phyloP scores from a whole-genome alignment of 2,797 vertebrate genomes.

The Lycodopsis pacificus region DNA sequence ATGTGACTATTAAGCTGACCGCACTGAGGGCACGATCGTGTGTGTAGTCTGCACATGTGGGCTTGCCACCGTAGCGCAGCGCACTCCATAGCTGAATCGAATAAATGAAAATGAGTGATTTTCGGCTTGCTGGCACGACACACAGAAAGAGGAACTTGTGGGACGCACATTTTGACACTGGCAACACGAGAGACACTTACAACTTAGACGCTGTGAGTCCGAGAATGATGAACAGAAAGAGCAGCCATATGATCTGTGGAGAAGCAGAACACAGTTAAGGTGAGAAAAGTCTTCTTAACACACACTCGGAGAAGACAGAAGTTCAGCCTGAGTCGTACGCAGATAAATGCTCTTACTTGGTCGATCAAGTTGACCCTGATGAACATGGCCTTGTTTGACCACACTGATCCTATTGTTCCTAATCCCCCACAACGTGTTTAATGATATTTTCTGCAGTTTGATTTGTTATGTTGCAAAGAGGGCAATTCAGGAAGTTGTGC shows the following conservation, averaged over 20 bases:
- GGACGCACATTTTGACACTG: not conserved
- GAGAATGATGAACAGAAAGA: conserved; percentile 91
- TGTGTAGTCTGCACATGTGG: not conserved
- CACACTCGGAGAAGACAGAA: not conserved
- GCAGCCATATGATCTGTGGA: conserved; percentile 91
- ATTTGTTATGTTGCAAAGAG: not conserved
- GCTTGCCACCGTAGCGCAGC: not conserved
- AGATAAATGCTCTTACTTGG: conserved; percentile 1
- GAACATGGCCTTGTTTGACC: not conserved
- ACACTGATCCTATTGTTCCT: conserved; percentile 12
- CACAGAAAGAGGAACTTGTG: conserved; percentile 3
- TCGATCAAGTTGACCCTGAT: not conserved
- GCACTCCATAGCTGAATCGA: not conserved
- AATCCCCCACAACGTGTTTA: not conserved
- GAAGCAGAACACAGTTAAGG: conserved; percentile 23
- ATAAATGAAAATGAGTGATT: not conserved
- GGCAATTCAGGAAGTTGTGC: conserved; percentile 8
- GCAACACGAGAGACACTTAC: conserved; percentile 84
- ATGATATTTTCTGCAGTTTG: not conserved
- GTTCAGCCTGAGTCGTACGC: not conserved
- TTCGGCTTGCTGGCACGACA: not conserved
- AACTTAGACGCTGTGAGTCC: conserved; percentile 92
- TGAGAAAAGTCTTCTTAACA: not conserved
- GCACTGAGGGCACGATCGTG: not conserved
- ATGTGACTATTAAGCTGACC: conserved; percentile 42